Evolutionary conservation across 2,113 vertebrate genomes (phyloP).

Genomic region (Melanerpes formicivorus): DNA sequence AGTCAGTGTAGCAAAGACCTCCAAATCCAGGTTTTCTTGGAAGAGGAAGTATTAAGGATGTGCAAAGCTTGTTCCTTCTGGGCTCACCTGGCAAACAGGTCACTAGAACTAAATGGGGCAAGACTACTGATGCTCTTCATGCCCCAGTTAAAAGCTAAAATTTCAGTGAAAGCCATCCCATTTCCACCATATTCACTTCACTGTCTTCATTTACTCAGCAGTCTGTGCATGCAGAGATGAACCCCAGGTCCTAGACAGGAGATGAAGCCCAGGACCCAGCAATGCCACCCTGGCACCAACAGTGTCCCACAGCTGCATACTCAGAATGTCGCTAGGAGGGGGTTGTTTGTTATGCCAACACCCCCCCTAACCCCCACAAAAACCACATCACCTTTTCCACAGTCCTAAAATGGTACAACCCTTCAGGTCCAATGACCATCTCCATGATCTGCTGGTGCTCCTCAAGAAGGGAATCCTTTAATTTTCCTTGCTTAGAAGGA

Average conservation of each 20-base stretch:
- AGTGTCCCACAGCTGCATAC: neutral
- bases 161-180: neutral
- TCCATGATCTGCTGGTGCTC: neutral
- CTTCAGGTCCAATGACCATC: neutral
- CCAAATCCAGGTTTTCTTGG: neutral
- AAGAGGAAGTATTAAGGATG: neutral
- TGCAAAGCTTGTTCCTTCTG: neutral
- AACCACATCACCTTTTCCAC: neutral
- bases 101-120: neutral
- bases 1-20: fast-evolving
- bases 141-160: neutral
- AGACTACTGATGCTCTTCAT: fast-evolving
- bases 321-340: neutral
- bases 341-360: neutral
- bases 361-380: neutral
- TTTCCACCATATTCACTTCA: neutral
- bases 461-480: neutral
- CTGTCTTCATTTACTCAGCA: neutral
- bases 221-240: neutral
- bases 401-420: neutral
- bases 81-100: neutral
- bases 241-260: neutral
- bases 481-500: neutral
- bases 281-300: fast-evolving
- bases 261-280: neutral